Evolutionary conservation across 2,888 invertebrate species (phyloP), one percentile per base, ranked within the genome.

Genomic region (Euzophera pinguis): DNA sequence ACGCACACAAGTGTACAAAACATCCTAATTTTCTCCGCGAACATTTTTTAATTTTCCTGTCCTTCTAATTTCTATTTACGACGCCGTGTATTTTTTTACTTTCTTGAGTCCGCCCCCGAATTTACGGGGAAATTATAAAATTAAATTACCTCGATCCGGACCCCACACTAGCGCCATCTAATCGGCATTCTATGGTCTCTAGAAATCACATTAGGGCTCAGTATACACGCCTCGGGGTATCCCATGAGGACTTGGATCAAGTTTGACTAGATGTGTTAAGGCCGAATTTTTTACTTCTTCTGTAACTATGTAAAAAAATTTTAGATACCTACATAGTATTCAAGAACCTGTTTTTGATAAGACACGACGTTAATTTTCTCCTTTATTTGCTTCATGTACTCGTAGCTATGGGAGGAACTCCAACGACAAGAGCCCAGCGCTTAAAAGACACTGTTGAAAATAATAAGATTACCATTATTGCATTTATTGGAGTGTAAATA

Each of bases 131-230:
- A 65, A 67, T 67, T 69, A 67, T 66, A 55, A 57, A 58, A 61
- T 57, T 54, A 56, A 58, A 61, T 56, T 57, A 61, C 58, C 55
- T 52, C 57, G 51, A 53, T 54, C 45, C 50, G 53, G 14, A 32
- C 48, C 22, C 38, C 32, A 27, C 63, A 63, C 64, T 64, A 64
- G 69, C 63, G 52, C 50, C 69, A 63, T 75, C 74, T 78, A 78
- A 78, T 78, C 77, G 78, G 65, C 71, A 76, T 78, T 71, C 75
- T 75, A 78, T 77, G 85, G 84, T 78, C 81, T 81, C 82, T 75
- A 85, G 84, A 86, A 88, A 87, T 87, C 85, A 87, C 83, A 85
- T 86, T 84, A 87, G 78, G 75, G 74, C 68, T 35, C 74, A 71
- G 75, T 73, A 78, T 74, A 75, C 61, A 60, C 78, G 81, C 82